A percentile compares a stretch with the other conserved stretches of the same genome.
phyloP scores from a whole-genome alignment of 1,140 invertebrate genomes.

The Sarcophaga peregrina region DNA sequence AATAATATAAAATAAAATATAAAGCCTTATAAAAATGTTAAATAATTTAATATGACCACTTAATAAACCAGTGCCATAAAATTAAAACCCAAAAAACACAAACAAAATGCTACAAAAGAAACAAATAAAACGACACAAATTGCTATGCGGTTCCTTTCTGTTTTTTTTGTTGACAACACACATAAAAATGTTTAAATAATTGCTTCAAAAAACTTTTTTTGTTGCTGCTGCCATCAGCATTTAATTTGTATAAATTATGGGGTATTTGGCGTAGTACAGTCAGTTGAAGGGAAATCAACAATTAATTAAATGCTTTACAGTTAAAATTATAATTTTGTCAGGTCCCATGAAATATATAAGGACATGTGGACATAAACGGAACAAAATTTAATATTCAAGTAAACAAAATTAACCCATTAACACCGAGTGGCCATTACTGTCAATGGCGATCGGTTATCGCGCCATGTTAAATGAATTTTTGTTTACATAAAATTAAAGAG shows the following conservation, averaged over 20 bases:
- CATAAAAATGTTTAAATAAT: constrained; percentile 23
- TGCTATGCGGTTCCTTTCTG: not conserved
- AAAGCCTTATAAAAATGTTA: constrained; percentile 17
- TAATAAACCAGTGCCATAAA: constrained; percentile 22
- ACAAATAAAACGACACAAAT: constrained; percentile 14
- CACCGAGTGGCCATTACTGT: no score
- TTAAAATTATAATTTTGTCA: constrained; percentile 7
- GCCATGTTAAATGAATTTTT: no score
- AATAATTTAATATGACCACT: constrained; percentile 27
- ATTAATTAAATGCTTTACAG: constrained; percentile 14
- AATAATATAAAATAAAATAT: no score
- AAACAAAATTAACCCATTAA: no score
- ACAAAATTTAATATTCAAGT: no score
- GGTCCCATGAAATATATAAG: no score
- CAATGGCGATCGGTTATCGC: no score
- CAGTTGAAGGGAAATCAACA: not conserved
- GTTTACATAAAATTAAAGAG: no score
- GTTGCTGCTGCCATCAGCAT: not conserved
- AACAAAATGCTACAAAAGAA: not conserved
- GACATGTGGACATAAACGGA: no score
- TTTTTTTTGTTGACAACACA: not conserved
- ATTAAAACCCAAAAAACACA: not conserved
- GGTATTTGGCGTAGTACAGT: constrained; percentile 5
- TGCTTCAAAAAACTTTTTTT: not conserved
- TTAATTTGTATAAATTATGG: not conserved